Conservation (phyloP, 2,888 invertebrate species). For the Drosophila tanythrix region DNA sequence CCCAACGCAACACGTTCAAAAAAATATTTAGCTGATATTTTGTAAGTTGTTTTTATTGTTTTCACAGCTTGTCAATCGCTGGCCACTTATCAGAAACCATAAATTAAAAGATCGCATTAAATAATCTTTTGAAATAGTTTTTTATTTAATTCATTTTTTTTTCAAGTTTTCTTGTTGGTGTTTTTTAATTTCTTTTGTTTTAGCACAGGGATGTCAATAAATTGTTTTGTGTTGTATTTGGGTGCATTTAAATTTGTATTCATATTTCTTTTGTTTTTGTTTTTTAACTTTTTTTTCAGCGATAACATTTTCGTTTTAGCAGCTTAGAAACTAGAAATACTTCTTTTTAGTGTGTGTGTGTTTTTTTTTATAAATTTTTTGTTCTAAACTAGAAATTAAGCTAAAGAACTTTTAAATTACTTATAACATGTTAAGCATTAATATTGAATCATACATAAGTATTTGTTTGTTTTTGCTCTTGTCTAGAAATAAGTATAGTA, state of each 20-base stretch:
- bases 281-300: conserved; percentile 35
- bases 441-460: conserved; percentile 36
- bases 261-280: conserved; percentile 13
- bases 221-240: conserved; percentile 50
- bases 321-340: conserved; percentile 75
- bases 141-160: conserved; percentile 42
- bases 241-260: conserved; percentile 51
- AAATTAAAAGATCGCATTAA: conserved; percentile 17
- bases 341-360: conserved; percentile 55
- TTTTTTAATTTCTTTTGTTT: conserved; percentile 44
- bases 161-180: conserved; percentile 20
- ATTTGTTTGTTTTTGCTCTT: neutral
- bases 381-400: conserved; percentile 63
- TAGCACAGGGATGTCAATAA: conserved; percentile 74
- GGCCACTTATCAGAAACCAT: neutral
- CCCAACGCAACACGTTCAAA: neutral
- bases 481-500: conserved; percentile 1
- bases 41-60: neutral
- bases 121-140: conserved; percentile 53
- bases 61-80: neutral
- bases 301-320: conserved; percentile 55
- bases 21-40: neutral
- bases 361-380: conserved; percentile 25
- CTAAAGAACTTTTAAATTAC: conserved; percentile 75
- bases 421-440: conserved; percentile 58